Base-by-base conservation (phyloP, 2,888 invertebrate species). In the Plebejus anna region DNA sequence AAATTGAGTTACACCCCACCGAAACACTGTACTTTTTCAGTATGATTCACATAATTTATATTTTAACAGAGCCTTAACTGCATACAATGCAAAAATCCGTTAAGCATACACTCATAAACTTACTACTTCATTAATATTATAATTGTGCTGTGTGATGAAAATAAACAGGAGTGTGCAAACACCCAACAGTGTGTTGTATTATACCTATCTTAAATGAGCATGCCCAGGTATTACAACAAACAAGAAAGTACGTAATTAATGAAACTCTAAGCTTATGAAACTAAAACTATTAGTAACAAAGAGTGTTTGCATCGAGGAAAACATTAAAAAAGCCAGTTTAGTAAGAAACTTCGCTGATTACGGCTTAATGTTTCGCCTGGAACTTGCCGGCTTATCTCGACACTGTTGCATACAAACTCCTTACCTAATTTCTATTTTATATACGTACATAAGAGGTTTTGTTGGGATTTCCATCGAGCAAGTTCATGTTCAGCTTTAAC, bases 401-500 rank as follows among this genome's bases (percentile, higher is more conserved):
- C 72, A 57, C 71, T 76, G 76, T 76, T 76, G 76, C 76, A 76
- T 76, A 72, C 76, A 76, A 72, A 76, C 76, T 76, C 42, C 71
- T 59, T 76, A 28, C 72, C 76, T 76, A 76, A 76, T 76, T 76
- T 76, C 76, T 76, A 59, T 76, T 76, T 76, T 76, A 66, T 59
- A 59, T 71, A 59, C 36, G 70, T 57, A 76, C 57, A 51, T 75
- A 71, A 22, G 70, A 76, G 47, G 28, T 61, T 22, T 70, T 38
- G 57, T 70, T 71, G 13, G 51, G 57, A 72, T 71, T 59, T 59
- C 36, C 36, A 55, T n/a, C 11, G 66, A 28, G 28, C 32, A 28
- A 32, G 13, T 32, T 61, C 9, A 61, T 9, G 9, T 9, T 22
- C n/a, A 9, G 59, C 7, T 59, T 59, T 59, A 22, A 59, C 22